Percentiles rank a stretch among this genome's conserved stretches.
Evolutionary conservation across 2,888 invertebrate species (phyloP).

Genomic region (Spilarctia lutea): DNA sequence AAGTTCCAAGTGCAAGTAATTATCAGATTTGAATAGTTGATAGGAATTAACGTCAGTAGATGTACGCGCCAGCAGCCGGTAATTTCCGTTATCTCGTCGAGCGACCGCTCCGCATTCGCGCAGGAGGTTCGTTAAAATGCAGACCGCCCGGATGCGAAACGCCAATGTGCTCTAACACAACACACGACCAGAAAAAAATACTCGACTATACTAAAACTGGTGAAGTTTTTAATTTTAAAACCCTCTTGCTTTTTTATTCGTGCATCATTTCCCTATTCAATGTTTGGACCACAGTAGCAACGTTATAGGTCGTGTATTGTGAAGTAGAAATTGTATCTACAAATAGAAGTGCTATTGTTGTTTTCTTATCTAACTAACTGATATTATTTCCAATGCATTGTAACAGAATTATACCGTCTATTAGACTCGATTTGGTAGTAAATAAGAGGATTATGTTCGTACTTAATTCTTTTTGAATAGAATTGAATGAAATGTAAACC

Average conservation of each 20-base stretch:
- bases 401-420: background rate
- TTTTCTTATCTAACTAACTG: background rate
- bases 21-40: slow-evolving; percentile 63
- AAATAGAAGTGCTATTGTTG: slow-evolving; percentile 3
- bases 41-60: slow-evolving; percentile 53
- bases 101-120: slow-evolving; percentile 52
- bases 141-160: slow-evolving; percentile 72
- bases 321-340: slow-evolving; percentile 4
- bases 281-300: slow-evolving; percentile 33
- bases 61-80: slow-evolving; percentile 64
- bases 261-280: slow-evolving; percentile 55
- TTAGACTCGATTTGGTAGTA: background rate
- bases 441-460: background rate
- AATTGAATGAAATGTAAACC: background rate
- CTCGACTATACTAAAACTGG: slow-evolving; percentile 63
- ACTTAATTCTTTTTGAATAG: background rate
- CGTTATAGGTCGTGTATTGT: slow-evolving; percentile 22
- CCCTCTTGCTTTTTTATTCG: slow-evolving; percentile 54
- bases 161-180: slow-evolving; percentile 70
- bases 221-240: slow-evolving; percentile 71
- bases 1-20: slow-evolving; percentile 52
- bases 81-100: slow-evolving; percentile 76
- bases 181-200: slow-evolving; percentile 62
- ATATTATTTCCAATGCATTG: slow-evolving; percentile 3
- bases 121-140: slow-evolving; percentile 75